A percentile compares a stretch with the other conserved stretches of the same genome.
Conservation (phyloP, 2,797 vertebrate species). For the Cossypha heuglini region DNA sequence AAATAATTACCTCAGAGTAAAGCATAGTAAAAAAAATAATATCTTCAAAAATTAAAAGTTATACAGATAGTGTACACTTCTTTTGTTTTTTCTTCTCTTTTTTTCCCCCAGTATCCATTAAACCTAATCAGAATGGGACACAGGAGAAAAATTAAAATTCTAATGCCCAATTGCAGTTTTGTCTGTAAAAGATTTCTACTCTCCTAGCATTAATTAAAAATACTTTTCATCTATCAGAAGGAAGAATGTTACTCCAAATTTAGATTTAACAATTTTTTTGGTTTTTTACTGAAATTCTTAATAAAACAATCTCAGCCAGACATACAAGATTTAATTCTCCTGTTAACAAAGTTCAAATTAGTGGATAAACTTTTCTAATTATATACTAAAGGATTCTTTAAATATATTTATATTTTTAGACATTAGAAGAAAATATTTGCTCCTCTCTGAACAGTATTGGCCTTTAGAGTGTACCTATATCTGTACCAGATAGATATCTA, state of each 20-base stretch:
- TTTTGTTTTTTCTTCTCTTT: neutral
- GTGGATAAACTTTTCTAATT: neutral
- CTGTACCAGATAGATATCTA: neutral
- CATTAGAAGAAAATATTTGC: neutral
- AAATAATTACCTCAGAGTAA: neutral
- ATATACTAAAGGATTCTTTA: neutral
- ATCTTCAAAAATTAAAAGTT: neutral
- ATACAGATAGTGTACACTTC: neutral
- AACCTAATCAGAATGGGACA: neutral
- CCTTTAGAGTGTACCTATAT: neutral
- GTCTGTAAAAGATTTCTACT: neutral
- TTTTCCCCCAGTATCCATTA: neutral
- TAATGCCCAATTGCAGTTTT: neutral
- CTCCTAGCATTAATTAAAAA: neutral
- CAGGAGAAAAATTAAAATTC: neutral
- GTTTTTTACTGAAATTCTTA: neutral
- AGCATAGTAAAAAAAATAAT: neutral
- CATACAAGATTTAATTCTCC: neutral
- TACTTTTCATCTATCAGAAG: neutral
- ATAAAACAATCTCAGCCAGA: neutral
- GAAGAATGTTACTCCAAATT: neutral
- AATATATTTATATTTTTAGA: neutral
- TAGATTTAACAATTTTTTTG: too few species aligned
- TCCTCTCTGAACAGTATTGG: neutral
- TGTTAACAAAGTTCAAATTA: neutral